Conservation (phyloP, 1,140 invertebrate species). For the Drosophila asahinai region DNA sequence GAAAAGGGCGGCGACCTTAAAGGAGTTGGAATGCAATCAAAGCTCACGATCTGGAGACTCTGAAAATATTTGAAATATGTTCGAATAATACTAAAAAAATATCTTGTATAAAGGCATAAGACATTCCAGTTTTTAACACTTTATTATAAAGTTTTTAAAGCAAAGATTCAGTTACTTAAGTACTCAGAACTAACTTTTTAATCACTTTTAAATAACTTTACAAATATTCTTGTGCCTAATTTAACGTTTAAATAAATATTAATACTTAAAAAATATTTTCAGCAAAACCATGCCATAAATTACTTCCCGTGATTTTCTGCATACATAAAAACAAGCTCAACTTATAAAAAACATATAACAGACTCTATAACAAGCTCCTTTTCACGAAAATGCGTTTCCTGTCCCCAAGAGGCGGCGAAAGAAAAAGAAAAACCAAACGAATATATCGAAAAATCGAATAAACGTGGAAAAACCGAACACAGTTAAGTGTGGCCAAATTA, state of each 20-base stretch:
- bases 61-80: neutral
- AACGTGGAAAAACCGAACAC: slow-evolving; percentile 16
- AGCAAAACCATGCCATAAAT: neutral
- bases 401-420: neutral
- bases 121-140: too few species aligned
- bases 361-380: neutral
- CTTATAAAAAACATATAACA: too few species aligned
- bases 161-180: too few species aligned
- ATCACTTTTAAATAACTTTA: too few species aligned
- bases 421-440: neutral
- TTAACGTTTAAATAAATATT: too few species aligned
- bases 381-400: neutral
- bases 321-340: neutral
- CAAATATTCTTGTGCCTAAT: too few species aligned
- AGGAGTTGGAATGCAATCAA: slow-evolving; percentile 37
- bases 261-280: neutral
- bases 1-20: slow-evolving; percentile 15
- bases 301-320: too few species aligned
- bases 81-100: neutral
- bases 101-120: neutral
- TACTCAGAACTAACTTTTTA: too few species aligned
- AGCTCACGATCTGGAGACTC: slow-evolving; percentile 19
- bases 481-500: slow-evolving; percentile 74
- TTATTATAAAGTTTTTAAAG: too few species aligned
- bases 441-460: neutral